Base-by-base conservation (phyloP, 2,797 vertebrate genomes). In the Smutsia temminckii region DNA sequence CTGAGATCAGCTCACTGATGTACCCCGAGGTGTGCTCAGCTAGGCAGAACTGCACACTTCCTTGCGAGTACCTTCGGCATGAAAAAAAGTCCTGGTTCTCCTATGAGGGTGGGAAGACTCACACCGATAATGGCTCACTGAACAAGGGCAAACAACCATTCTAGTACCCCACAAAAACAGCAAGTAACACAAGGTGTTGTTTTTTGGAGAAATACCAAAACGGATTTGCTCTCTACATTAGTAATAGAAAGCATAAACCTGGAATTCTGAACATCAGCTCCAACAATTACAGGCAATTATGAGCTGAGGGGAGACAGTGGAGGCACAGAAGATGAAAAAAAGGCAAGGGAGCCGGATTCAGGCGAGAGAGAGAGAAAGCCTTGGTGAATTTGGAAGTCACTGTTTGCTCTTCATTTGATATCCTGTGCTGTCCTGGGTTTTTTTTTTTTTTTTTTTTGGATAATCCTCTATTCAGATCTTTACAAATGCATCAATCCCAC, bases 131-230 rank as follows among this genome's bases (percentile, higher is more conserved):
- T 83, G 14, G n/a, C 13, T 78, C n/a, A 78, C 3, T 17, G 75
- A 83, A 83, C 40, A 25, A 63, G 34, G 5, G 37, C 42, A 92
- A 84, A 89, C 20, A 29, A 55, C 14, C 46, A 64, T 59, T 81
- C 78, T 46, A 89, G 51, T 25, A 77, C 11, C 74, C 17, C 29
- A 59, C 61, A 18, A 80, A 95, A 85, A 40, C 32, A 69, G 49
- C 32, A 12, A 34, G 68, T 83, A 46, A 46, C 46, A 46, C 46
- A 46, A 81, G 75, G 9, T 29, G 7, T 5, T 72, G 51, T 72
- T 46, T 85, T n/a, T n/a, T 61, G 80, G 20, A 91, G 53, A 97
- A 93, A 40, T 37, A 42, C n/a, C 83, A 68, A 72, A 81, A 78
- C 3, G 55, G 55, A 55, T 42, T 72, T 91, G 23, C 21, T 90